A percentile compares a stretch with the other conserved stretches of the same genome.
Evolutionary conservation across 2,888 invertebrate species (phyloP).

Genomic region (Drosophila quinaria): DNA sequence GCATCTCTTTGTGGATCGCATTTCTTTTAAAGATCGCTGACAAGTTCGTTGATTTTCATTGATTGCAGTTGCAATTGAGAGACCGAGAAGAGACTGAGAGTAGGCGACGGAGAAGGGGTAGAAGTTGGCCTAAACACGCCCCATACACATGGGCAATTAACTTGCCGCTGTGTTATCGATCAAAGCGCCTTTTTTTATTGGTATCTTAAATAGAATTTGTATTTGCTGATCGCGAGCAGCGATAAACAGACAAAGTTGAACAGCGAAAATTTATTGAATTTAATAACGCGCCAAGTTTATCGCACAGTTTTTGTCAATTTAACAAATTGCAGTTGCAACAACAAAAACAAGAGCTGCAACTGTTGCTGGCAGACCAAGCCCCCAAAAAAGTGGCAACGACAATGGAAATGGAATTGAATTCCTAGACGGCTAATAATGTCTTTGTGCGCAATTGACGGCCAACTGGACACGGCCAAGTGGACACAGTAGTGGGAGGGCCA

Average conservation of each 20-base stretch:
- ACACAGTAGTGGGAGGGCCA: neutral
- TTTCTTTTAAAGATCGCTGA: conserved; percentile 26
- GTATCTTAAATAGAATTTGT: conserved; percentile 79
- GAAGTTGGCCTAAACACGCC: neutral
- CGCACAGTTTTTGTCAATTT: conserved; percentile 81
- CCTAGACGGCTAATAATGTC: conserved; percentile 79
- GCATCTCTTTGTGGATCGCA: conserved; percentile 47
- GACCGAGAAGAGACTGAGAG: neutral
- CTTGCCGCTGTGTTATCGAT: conserved; percentile 53
- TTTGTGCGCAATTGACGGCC: conserved; percentile 80
- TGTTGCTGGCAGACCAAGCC: conserved; percentile 21
- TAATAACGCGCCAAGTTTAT: conserved; percentile 81
- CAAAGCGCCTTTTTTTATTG: conserved; percentile 22
- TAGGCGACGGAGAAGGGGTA: neutral
- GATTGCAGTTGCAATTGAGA: conserved; percentile 52
- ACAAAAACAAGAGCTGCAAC: conserved; percentile 11
- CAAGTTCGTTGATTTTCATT: conserved; percentile 65
- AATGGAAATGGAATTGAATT: conserved; percentile 80
- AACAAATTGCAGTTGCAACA: conserved; percentile 71
- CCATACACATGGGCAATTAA: conserved; percentile 55
- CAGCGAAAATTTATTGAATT: conserved; percentile 73
- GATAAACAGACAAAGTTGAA: conserved; percentile 41
- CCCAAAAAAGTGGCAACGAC: conserved; percentile 53
- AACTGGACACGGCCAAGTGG: conserved; percentile 35
- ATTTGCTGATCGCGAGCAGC: conserved; percentile 70